A percentile compares a stretch with the other conserved stretches of the same genome.
phyloP scores from a whole-genome alignment of 2,888 invertebrate genomes.

The Microdon myrmicae region DNA sequence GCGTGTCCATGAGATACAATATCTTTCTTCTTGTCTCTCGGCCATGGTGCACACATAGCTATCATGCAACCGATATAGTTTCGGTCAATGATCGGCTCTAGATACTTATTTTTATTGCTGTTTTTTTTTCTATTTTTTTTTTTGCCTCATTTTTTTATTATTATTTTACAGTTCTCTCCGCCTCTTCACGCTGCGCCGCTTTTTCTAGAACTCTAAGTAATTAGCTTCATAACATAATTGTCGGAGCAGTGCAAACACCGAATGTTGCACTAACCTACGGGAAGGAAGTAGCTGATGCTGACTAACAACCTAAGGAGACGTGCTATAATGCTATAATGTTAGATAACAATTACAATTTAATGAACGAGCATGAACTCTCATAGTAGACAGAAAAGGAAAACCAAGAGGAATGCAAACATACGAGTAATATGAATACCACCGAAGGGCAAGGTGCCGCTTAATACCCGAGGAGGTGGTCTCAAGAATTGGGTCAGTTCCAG shows the following conservation, averaged over 20 bases:
- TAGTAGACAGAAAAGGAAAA: conserved; percentile 19
- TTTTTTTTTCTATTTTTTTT: conserved; percentile 5
- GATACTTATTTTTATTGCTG: conserved; percentile 15
- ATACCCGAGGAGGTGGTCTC: conserved; percentile 32
- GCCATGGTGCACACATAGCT: conserved; percentile 43
- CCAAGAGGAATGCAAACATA: background rate
- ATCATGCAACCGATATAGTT: conserved; percentile 52
- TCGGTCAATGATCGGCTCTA: conserved; percentile 52
- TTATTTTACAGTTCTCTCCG: too few species aligned
- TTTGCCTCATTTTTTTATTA: conserved; percentile 2
- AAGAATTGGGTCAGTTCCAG: conserved; percentile 42
- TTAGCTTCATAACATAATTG: conserved; percentile 51
- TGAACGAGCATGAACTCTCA: conserved; percentile 56
- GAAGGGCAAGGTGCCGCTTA: conserved; percentile 18
- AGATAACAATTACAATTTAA: conserved; percentile 54
- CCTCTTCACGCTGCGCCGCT: too few species aligned
- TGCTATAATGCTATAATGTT: conserved; percentile 45
- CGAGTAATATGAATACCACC: background rate
- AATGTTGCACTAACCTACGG: conserved; percentile 43
- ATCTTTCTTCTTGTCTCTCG: conserved; percentile 14
- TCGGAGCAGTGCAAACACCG: conserved; percentile 37
- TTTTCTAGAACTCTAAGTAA: conserved; percentile 32
- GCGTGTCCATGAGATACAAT: conserved; percentile 38
- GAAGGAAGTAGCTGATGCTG: conserved; percentile 27
- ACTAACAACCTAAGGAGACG: conserved; percentile 6